Percentiles rank a stretch among this genome's conserved stretches.
Evolutionary conservation across 2,113 vertebrate species (phyloP).

Genomic region (Pica pica): DNA sequence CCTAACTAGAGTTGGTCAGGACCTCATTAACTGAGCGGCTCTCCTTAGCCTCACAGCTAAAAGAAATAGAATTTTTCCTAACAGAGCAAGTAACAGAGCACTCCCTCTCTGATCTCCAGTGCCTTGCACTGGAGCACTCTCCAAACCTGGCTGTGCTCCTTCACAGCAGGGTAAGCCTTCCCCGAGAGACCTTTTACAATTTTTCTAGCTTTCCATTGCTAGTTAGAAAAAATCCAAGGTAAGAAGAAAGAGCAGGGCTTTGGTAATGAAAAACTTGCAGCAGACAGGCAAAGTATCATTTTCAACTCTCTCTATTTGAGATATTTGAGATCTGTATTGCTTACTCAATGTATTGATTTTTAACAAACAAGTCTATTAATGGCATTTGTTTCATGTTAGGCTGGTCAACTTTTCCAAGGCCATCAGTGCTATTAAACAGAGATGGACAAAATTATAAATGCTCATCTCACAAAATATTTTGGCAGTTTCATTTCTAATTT

Average conservation of each 20-base stretch:
- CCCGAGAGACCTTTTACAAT: not conserved
- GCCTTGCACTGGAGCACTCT: not conserved
- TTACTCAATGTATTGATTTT: not conserved
- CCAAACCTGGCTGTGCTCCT: not conserved
- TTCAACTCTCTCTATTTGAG: not conserved
- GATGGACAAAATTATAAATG: not conserved
- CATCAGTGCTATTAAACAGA: not conserved
- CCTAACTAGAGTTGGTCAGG: not conserved
- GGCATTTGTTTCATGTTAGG: not conserved
- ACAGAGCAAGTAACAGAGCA: not conserved
- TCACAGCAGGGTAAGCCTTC: not conserved
- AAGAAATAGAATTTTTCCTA: not conserved
- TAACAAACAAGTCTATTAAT: not conserved
- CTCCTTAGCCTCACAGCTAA: not conserved
- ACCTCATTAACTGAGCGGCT: not conserved
- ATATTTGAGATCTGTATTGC: not conserved
- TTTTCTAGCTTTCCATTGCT: not conserved
- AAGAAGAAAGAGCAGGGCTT: not conserved
- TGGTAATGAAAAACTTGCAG: not conserved
- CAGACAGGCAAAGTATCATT: not conserved
- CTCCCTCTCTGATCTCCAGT: not conserved
- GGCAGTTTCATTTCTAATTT: not conserved
- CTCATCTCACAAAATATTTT: not conserved
- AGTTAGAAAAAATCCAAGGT: fast-evolving
- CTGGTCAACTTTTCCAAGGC: not conserved